Evolutionary conservation across 1,140 invertebrate species (phyloP).

Genomic region (Halesus radiatus): DNA sequence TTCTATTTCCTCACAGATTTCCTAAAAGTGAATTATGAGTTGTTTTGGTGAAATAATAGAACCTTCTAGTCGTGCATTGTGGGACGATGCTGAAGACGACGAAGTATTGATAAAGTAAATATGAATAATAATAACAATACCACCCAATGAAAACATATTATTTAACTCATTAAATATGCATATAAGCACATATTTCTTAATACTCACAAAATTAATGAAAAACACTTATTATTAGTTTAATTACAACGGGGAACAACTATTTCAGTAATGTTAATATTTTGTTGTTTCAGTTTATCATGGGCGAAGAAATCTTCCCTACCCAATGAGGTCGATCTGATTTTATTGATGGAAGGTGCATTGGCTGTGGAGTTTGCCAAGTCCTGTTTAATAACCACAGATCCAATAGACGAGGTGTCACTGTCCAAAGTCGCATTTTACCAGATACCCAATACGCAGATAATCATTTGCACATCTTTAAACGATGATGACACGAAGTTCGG

Average conservation of each 20-base stretch:
- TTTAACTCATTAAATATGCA: no score
- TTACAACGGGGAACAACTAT: no score
- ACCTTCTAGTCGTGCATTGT: conserved; percentile 39
- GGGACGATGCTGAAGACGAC: conserved; percentile 36
- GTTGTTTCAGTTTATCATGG: conserved; percentile 51
- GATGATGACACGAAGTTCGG: conserved; percentile 34
- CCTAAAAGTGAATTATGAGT: conserved; percentile 7
- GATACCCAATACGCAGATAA: not conserved
- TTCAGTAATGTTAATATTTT: not conserved
- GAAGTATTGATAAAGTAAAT: conserved; percentile 10
- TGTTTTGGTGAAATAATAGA: conserved; percentile 48
- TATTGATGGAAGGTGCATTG: conserved; percentile 46
- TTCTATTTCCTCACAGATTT: no score
- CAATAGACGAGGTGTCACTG: conserved; percentile 21
- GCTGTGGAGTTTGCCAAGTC: conserved; percentile 48
- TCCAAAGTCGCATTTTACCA: conserved; percentile 31
- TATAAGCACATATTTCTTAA: no score
- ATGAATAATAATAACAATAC: not conserved
- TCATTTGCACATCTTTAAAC: conserved; percentile 47
- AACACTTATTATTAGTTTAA: no score
- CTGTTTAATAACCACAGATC: conserved; percentile 37
- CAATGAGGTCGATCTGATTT: conserved; percentile 25
- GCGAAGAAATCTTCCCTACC: not conserved
- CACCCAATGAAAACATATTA: not conserved
- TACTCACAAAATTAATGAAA: no score